Evolutionary conservation across 2,113 vertebrate species (phyloP).

Genomic region (Merops nubicus): DNA sequence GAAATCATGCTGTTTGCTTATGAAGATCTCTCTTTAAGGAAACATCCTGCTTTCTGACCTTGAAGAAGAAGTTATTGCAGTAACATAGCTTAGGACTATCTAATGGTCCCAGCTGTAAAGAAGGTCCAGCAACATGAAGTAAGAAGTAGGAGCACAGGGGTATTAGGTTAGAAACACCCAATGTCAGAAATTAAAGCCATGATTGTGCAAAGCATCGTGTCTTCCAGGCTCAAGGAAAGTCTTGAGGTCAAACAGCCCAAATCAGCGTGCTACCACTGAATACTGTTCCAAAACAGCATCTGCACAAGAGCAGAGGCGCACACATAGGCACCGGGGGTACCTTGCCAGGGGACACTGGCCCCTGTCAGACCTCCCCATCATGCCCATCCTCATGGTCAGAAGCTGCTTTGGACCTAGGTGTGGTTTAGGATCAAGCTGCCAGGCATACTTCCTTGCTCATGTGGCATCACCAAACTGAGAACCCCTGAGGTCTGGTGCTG

Average conservation of each 20-base stretch:
- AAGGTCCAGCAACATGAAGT: neutral
- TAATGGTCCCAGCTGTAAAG: neutral
- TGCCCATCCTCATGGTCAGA: neutral
- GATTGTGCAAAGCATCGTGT: rapidly evolving
- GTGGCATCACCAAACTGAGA: neutral
- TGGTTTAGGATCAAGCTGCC: neutral
- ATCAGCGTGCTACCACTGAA: neutral
- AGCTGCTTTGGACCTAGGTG: neutral
- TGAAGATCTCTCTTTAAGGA: neutral
- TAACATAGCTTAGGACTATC: neutral
- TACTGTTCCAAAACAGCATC: neutral
- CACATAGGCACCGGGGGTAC: rapidly evolving
- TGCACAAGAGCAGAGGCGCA: rapidly evolving
- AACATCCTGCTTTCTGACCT: neutral
- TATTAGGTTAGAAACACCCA: neutral
- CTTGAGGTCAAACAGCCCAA: neutral
- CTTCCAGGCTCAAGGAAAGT: neutral
- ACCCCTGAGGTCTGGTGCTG: neutral
- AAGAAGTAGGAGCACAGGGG: rapidly evolving
- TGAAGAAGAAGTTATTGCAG: neutral
- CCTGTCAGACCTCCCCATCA: neutral
- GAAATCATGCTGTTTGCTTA: neutral
- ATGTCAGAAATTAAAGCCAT: neutral
- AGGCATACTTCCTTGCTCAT: rapidly evolving
- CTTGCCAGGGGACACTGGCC: rapidly evolving